phyloP scores from a whole-genome alignment of 2,113 vertebrate genomes.

The Solea solea region DNA sequence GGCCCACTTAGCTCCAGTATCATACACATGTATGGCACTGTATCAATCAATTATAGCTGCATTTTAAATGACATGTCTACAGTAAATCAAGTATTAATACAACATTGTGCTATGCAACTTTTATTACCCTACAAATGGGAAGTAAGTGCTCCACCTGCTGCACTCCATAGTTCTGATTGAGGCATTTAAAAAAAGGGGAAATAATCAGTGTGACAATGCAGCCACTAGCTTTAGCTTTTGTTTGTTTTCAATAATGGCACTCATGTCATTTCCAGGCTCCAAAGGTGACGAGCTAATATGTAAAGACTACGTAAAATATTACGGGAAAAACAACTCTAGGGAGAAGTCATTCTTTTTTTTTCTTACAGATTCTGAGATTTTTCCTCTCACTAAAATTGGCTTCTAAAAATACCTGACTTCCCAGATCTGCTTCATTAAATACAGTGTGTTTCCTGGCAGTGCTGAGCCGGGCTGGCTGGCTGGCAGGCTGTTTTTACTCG shows the following conservation, averaged over 20 bases:
- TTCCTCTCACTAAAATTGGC: conserved; percentile 64
- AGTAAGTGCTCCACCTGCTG: background rate
- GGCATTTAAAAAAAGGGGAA: conserved; percentile 3
- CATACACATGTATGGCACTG: background rate
- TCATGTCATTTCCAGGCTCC: background rate
- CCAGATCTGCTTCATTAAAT: conserved; percentile 77
- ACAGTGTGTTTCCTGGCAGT: conserved; percentile 75
- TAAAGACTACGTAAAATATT: conserved; percentile 16
- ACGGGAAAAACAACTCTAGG: conserved; percentile 23
- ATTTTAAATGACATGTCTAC: background rate
- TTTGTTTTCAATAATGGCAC: conserved; percentile 16
- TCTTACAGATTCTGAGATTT: conserved; percentile 53
- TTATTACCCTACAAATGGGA: conserved; percentile 1
- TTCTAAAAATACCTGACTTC: conserved; percentile 79
- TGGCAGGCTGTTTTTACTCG: conserved; percentile 41
- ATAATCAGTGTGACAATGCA: background rate
- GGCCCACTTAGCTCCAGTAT: background rate
- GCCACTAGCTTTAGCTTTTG: background rate
- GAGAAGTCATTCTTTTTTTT: conserved; percentile 26
- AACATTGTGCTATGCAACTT: conserved; percentile 3
- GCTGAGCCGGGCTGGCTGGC: conserved; percentile 22
- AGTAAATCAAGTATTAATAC: background rate
- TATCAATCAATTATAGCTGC: conserved; percentile 8
- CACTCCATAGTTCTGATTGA: conserved; percentile 2
- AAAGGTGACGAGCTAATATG: conserved; percentile 1